Evolutionary conservation across 2,888 invertebrate species (phyloP).

Genomic region (Melieria picta): DNA sequence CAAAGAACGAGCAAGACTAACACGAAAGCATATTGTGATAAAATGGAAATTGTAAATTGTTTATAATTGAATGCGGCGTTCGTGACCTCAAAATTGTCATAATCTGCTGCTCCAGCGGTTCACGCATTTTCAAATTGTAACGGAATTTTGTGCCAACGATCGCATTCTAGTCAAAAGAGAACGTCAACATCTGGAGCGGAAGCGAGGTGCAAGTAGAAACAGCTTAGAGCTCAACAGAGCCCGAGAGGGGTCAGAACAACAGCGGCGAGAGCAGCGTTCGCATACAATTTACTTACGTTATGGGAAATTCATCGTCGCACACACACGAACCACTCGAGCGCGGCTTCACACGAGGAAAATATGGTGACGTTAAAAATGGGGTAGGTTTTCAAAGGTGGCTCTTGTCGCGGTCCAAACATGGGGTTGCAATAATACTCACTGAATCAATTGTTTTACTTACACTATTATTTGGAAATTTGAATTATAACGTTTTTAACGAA

Average conservation of each 20-base stretch:
- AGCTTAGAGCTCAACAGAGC: conserved; percentile 15
- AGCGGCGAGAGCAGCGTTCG: conserved; percentile 7
- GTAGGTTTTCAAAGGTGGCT: conserved; percentile 56
- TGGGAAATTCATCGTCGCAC: conserved; percentile 88
- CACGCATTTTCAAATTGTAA: conserved; percentile 42
- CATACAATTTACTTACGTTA: conserved; percentile 54
- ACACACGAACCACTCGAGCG: conserved; percentile 84
- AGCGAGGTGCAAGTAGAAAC: conserved; percentile 18
- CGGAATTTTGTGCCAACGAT: conserved; percentile 51
- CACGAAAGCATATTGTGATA: background rate
- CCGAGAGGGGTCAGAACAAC: background rate
- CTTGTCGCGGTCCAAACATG: too few relatives aligned
- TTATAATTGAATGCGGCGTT: background rate
- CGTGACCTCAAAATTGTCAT: too few relatives aligned
- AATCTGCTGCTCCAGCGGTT: background rate
- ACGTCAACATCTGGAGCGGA: too few relatives aligned
- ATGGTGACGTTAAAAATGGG: conserved; percentile 67
- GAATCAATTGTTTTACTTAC: conserved; percentile 58
- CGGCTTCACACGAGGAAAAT: conserved; percentile 68
- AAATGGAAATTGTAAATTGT: background rate
- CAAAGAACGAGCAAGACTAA: background rate
- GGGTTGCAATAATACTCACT: background rate
- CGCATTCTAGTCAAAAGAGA: conserved; percentile 43
- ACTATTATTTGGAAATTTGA: conserved; percentile 24
- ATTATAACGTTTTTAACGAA: conserved; percentile 8